Evolutionary conservation across 2,797 vertebrate genomes (phyloP).

Genomic region (Arnoldichthys spilopterus): DNA sequence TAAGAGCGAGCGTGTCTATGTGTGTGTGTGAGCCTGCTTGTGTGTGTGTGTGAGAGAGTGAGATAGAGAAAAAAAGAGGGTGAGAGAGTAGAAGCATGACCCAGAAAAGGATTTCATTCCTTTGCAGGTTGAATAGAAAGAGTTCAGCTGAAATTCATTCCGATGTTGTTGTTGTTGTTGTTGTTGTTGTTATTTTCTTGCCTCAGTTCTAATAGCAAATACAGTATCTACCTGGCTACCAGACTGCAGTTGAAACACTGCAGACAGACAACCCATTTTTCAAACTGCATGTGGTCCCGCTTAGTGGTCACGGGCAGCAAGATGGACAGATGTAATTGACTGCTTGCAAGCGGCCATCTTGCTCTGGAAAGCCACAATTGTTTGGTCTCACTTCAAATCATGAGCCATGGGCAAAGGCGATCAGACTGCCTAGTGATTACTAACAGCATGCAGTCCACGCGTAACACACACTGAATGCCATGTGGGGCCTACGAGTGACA

Average conservation of each 20-base stretch:
- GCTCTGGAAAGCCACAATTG: constrained; percentile 27
- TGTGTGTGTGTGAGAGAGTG: constrained; percentile 1
- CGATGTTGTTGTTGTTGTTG: not conserved
- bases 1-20: constrained; percentile 14
- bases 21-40: not conserved
- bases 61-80: constrained; percentile 46
- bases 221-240: not conserved
- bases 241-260: constrained; percentile 4
- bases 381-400: constrained; percentile 27
- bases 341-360: constrained; percentile 2
- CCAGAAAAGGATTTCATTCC: constrained; percentile 44
- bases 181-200: not conserved
- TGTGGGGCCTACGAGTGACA: not conserved
- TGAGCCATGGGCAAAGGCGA: not conserved
- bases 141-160: constrained; percentile 32
- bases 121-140: constrained; percentile 31
- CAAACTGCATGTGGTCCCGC: constrained; percentile 1
- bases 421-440: constrained; percentile 9
- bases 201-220: constrained; percentile 23
- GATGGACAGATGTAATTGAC: constrained; percentile 41
- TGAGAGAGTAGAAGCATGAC: constrained; percentile 36
- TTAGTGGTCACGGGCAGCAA: constrained; percentile 18
- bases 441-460: not conserved
- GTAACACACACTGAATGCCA: not conserved
- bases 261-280: not conserved